These are phyloP conservation scores for Pseudolaguvia tuberculata DNA, from an alignment of 2,113 vertebrate species.

Conservation along the genomic window DNA sequence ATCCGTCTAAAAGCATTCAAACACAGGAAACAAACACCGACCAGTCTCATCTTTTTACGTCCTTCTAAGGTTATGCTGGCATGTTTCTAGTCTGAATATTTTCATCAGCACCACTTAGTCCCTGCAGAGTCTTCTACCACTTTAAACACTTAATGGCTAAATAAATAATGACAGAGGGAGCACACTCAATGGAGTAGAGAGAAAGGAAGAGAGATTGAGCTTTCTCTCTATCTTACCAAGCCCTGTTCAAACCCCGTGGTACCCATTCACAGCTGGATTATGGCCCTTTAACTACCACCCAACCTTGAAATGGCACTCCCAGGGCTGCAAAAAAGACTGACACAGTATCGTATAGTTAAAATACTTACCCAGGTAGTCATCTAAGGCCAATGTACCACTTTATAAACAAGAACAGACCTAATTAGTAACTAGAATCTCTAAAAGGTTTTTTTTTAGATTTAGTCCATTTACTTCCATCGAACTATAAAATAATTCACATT, in stretches of 20 bases:
- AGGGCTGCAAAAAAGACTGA: constrained; percentile 55
- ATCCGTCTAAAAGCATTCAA: constrained; percentile 10
- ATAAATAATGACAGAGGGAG: constrained; percentile 80
- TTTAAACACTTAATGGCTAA: constrained; percentile 85
- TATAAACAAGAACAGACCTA: background rate
- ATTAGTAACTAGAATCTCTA: background rate
- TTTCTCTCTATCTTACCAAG: constrained; percentile 79
- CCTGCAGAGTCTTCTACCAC: constrained; percentile 68
- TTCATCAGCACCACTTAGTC: constrained; percentile 65
- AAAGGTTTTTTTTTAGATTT: background rate
- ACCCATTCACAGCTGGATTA: constrained; percentile 79
- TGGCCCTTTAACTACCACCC: constrained; percentile 82
- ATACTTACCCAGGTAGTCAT: background rate
- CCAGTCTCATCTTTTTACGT: background rate
- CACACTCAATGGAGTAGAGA: constrained; percentile 55
- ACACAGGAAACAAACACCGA: constrained; percentile 26
- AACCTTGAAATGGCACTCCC: constrained; percentile 81
- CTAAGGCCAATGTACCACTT: background rate
- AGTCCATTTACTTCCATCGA: too few relatives aligned
- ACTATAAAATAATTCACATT: background rate
- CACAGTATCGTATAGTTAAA: background rate
- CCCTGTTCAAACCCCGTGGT: constrained; percentile 71
- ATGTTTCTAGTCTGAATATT: constrained; percentile 56
- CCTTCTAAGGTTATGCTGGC: constrained; percentile 28
- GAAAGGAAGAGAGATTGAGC: constrained; percentile 58